Percentiles rank a stretch among this genome's conserved stretches.
These are phyloP conservation scores for Psittacara wagleri DNA, from an alignment of 2,113 vertebrate genomes.

Conservation along the genomic window DNA sequence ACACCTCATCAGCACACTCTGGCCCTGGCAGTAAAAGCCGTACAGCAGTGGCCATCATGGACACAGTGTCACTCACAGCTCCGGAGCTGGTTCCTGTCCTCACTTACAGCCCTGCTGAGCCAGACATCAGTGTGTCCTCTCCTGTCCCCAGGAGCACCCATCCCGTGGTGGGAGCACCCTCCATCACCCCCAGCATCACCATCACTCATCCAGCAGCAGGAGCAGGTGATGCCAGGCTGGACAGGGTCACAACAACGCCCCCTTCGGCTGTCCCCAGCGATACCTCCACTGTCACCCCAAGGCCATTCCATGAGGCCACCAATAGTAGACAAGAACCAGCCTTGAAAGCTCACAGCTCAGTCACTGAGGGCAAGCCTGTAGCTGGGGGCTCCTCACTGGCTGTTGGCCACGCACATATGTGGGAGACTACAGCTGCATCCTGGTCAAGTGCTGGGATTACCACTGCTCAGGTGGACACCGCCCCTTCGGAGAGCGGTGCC, in stretches of 20 bases:
- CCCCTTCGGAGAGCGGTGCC: rapidly evolving
- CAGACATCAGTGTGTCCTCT: not conserved
- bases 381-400: rapidly evolving
- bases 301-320: not conserved
- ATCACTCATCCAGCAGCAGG: not conserved
- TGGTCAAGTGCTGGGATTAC: not conserved
- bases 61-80: not conserved
- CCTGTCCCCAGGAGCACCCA: not conserved
- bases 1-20: rapidly evolving
- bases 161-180: not conserved
- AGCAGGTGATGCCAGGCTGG: not conserved
- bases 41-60: rapidly evolving
- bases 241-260: not conserved
- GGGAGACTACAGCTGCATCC: not conserved
- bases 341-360: not conserved
- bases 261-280: not conserved
- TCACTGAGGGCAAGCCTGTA: rapidly evolving
- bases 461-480: rapidly evolving
- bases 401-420: rapidly evolving
- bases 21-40: not conserved
- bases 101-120: not conserved
- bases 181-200: not conserved
- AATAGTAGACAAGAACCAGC: not conserved
- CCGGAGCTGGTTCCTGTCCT: rapidly evolving
- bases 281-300: rapidly evolving